phyloP scores from a whole-genome alignment of 2,888 invertebrate genomes.

The Cryptus viduatorius region DNA sequence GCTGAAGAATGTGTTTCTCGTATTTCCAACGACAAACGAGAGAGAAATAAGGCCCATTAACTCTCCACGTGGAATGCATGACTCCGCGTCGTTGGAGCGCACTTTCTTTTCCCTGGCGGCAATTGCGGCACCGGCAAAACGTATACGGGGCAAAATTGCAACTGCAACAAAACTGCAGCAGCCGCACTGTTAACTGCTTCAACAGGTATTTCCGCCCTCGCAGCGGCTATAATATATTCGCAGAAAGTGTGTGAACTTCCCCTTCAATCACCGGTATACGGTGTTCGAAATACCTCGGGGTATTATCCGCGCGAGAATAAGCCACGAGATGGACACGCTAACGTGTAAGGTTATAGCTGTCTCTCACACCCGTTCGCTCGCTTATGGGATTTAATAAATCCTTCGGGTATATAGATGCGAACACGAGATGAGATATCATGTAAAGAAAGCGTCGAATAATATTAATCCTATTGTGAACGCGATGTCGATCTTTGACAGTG shows the following conservation, averaged over 20 bases:
- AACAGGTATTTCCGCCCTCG: constrained; percentile 50
- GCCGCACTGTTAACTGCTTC: constrained; percentile 5
- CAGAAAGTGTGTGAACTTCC: constrained; percentile 57
- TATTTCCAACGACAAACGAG: background rate
- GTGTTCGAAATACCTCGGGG: constrained; percentile 11
- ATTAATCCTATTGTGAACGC: constrained; percentile 54
- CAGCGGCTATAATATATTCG: constrained; percentile 35
- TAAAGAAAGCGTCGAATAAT: constrained; percentile 40
- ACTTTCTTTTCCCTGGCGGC: constrained; percentile 54
- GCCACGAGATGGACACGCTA: constrained; percentile 20
- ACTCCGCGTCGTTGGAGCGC: constrained; percentile 27
- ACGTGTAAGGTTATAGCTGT: background rate
- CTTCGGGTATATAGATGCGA: background rate
- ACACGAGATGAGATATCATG: constrained; percentile 7
- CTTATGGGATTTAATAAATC: constrained; percentile 18
- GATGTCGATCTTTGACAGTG: constrained; percentile 56
- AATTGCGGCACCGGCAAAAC: background rate
- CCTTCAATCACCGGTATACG: constrained; percentile 36
- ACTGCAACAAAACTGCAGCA: constrained; percentile 13
- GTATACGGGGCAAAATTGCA: constrained; percentile 36
- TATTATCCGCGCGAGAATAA: constrained; percentile 39
- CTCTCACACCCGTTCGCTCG: background rate
- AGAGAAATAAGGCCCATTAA: constrained; percentile 30
- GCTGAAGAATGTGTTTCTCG: background rate
- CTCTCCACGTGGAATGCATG: constrained; percentile 34